phyloP scores from a whole-genome alignment of 2,113 vertebrate species.

The Sapayoa aenigma region DNA sequence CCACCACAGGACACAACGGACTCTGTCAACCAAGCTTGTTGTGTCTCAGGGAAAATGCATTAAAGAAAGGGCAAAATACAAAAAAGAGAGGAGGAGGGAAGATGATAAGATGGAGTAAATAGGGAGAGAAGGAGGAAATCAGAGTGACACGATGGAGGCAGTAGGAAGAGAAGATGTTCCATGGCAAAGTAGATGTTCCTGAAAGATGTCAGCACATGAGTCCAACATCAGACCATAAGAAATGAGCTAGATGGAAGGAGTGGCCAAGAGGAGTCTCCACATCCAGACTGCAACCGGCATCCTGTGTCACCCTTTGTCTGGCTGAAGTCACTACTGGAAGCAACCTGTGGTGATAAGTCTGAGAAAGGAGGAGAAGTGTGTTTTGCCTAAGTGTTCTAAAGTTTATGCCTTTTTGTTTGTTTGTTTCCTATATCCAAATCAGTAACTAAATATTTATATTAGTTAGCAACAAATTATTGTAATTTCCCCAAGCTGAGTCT shows the following conservation, averaged over 20 bases:
- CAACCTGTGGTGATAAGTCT: background rate
- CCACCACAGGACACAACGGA: background rate
- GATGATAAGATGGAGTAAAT: background rate
- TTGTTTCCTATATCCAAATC: background rate
- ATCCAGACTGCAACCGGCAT: background rate
- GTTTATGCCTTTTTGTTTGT: background rate
- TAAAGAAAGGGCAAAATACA: background rate
- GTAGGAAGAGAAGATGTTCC: background rate
- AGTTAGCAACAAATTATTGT: background rate
- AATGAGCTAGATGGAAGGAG: background rate
- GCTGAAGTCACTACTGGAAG: background rate
- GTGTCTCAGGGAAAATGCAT: background rate
- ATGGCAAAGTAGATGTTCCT: background rate
- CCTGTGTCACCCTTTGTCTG: accelerated
- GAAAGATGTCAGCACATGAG: background rate
- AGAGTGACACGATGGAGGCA: background rate
- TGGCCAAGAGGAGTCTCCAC: accelerated
- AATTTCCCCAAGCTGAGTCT: background rate
- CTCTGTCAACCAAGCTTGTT: background rate
- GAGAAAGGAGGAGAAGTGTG: background rate
- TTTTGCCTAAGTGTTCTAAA: background rate
- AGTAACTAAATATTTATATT: background rate
- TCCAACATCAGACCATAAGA: accelerated
- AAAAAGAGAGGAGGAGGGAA: background rate
- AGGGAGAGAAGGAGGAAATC: background rate